phyloP scores from a whole-genome alignment of 2,797 vertebrate species.

The Catharus ustulatus region DNA sequence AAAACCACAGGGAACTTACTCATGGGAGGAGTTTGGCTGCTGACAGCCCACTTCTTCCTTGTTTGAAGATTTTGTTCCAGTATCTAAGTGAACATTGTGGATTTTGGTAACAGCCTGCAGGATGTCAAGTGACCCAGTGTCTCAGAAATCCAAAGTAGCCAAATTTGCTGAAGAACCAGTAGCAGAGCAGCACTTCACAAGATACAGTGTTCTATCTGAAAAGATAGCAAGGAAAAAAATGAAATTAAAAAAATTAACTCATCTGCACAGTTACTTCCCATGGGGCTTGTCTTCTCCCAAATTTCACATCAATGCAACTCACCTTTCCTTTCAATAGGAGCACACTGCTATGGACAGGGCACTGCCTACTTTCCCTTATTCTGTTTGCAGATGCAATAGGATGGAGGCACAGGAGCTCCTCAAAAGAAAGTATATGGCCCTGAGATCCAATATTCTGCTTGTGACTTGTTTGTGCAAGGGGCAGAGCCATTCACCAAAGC shows the following conservation, averaged over 20 bases:
- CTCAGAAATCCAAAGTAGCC: background rate
- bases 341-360: fast-evolving
- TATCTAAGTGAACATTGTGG: background rate
- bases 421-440: background rate
- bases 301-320: background rate
- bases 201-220: background rate
- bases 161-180: background rate
- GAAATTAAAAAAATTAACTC: background rate
- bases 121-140: fast-evolving
- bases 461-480: background rate
- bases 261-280: background rate
- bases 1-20: constrained; percentile 2
- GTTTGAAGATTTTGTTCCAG: background rate
- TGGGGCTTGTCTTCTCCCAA: background rate
- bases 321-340: background rate
- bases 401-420: background rate
- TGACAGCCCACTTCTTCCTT: background rate
- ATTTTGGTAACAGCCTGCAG: background rate
- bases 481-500: background rate
- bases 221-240: background rate
- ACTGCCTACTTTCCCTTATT: background rate
- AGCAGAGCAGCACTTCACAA: background rate
- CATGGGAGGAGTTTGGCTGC: background rate
- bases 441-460: background rate
- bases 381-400: background rate